Percentiles rank a stretch among this genome's conserved stretches.
Conservation (phyloP, 2,113 vertebrate species). For the Haplotaxodon microlepis region DNA sequence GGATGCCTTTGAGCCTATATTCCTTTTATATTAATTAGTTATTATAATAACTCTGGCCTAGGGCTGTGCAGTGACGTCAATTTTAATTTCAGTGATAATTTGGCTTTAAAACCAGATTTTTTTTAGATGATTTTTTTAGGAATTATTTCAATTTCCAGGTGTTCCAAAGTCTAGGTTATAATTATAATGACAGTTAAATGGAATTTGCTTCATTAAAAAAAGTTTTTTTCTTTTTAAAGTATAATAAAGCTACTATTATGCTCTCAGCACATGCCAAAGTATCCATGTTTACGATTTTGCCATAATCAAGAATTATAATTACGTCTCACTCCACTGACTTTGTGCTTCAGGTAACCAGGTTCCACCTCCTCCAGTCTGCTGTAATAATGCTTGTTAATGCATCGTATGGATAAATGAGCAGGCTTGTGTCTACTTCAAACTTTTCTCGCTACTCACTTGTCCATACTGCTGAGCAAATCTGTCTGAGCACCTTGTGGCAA, state of each 20-base stretch:
- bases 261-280: background rate
- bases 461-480: constrained; percentile 84
- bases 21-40: background rate
- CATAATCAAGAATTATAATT: background rate
- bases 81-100: background rate
- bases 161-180: background rate
- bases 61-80: background rate
- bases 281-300: background rate
- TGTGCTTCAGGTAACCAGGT: background rate
- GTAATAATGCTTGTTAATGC: background rate
- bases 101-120: background rate
- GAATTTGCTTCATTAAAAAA: background rate
- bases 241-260: background rate
- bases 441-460: constrained; percentile 72
- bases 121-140: background rate
- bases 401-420: background rate
- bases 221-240: background rate
- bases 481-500: constrained; percentile 85
- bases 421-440: background rate
- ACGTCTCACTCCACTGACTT: background rate
- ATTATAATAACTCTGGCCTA: background rate
- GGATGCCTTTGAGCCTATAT: background rate
- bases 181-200: background rate
- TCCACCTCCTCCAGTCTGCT: background rate
- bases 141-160: background rate